Evolutionary conservation across 1,140 invertebrate genomes (phyloP).

Genomic region (Holcopasites calliopsidis): DNA sequence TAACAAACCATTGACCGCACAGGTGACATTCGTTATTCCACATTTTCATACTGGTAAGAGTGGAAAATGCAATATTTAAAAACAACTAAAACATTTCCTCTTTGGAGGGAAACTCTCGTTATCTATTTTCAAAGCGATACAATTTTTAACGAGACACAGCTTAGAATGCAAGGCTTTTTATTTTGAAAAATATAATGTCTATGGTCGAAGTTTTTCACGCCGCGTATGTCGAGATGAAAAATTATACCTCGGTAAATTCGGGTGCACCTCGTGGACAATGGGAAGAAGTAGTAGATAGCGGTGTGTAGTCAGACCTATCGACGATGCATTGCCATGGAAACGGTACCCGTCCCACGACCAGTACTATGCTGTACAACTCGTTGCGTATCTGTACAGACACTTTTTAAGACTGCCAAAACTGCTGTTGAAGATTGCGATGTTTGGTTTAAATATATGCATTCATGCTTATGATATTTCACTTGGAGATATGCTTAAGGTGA

Average conservation of each 20-base stretch:
- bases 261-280: conserved; percentile 11
- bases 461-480: no score
- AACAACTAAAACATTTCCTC: no score
- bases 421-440: no score
- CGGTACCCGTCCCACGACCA: conserved; percentile 45
- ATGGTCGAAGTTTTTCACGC: not conserved
- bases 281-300: conserved; percentile 18
- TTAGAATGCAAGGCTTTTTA: not conserved
- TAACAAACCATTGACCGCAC: no score
- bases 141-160: not conserved
- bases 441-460: no score
- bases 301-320: conserved; percentile 41
- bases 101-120: not conserved
- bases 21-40: no score
- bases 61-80: no score
- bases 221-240: not conserved
- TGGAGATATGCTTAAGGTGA: no score
- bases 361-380: conserved; percentile 39
- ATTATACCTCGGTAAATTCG: not conserved
- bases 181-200: no score
- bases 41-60: no score
- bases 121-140: not conserved
- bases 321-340: conserved; percentile 69
- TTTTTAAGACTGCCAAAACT: conserved; percentile 52
- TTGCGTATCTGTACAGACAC: conserved; percentile 25